These are phyloP conservation scores for Lophius piscatorius DNA, from an alignment of 2,113 vertebrate species.

Conservation along the genomic window DNA sequence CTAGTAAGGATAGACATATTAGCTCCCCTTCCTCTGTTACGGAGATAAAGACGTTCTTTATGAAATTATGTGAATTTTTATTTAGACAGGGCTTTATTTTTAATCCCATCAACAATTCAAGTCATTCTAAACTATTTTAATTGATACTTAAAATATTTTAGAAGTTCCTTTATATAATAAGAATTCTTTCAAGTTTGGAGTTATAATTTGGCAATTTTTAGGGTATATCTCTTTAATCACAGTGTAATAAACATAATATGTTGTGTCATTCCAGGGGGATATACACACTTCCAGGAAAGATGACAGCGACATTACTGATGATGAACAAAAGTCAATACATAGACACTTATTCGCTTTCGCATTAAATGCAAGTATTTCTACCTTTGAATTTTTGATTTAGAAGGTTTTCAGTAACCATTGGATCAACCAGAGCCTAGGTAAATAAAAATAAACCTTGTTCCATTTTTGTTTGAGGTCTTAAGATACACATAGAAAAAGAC, in stretches of 20 bases:
- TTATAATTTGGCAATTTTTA: too few relatives aligned
- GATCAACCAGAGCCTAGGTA: background rate
- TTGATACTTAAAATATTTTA: too few relatives aligned
- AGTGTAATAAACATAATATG: constrained; percentile 3
- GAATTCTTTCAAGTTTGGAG: too few relatives aligned
- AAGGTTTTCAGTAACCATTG: background rate
- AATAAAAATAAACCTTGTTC: background rate
- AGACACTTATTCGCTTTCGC: too few relatives aligned
- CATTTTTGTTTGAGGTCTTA: constrained; percentile 21
- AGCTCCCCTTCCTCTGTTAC: background rate
- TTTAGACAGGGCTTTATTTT: too few relatives aligned
- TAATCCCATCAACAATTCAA: too few relatives aligned
- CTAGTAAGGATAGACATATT: background rate
- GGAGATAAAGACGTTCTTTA: background rate
- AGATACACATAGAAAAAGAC: constrained; percentile 6
- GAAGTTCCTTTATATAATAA: too few relatives aligned
- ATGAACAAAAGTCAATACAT: background rate
- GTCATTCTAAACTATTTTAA: too few relatives aligned
- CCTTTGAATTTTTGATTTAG: too few relatives aligned
- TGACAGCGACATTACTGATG: background rate
- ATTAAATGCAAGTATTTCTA: too few relatives aligned
- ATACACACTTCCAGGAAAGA: too few relatives aligned
- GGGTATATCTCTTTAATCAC: too few relatives aligned
- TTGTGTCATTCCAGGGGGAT: background rate
- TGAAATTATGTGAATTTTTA: constrained; percentile 3